phyloP scores from a whole-genome alignment of 2,888 invertebrate species.

The Hypercompe scribonia region DNA sequence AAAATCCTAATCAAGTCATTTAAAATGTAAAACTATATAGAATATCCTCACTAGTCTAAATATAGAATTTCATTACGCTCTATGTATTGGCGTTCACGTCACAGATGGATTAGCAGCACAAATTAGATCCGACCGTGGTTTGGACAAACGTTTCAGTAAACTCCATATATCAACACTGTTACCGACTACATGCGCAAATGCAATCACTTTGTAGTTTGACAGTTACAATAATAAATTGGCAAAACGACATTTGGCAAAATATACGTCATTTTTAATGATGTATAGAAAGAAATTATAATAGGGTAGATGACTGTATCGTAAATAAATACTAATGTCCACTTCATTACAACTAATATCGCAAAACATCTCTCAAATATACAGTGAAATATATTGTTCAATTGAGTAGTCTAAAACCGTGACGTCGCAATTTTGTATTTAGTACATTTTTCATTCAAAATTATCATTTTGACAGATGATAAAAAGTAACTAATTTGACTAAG shows the following conservation, averaged over 20 bases:
- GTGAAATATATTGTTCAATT: too few relatives aligned
- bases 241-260: neutral
- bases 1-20: neutral
- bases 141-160: constrained; percentile 31
- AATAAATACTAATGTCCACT: too few relatives aligned
- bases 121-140: constrained; percentile 49
- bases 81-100: constrained; percentile 39
- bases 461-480: too few relatives aligned
- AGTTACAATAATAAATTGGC: neutral
- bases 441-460: too few relatives aligned
- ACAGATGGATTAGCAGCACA: constrained; percentile 43
- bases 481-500: too few relatives aligned
- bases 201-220: constrained; percentile 10
- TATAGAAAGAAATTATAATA: too few relatives aligned
- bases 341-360: too few relatives aligned
- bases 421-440: too few relatives aligned
- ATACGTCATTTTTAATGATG: too few relatives aligned
- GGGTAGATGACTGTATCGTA: too few relatives aligned
- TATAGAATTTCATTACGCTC: constrained; percentile 50
- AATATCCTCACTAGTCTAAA: constrained; percentile 25
- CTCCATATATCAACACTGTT: constrained; percentile 36
- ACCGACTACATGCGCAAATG: constrained; percentile 16
- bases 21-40: neutral
- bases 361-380: too few relatives aligned
- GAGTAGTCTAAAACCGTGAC: too few relatives aligned